Percentiles rank a stretch among this genome's conserved stretches.
Conservation (phyloP, 2,113 vertebrate species). For the Sebastes fasciatus region DNA sequence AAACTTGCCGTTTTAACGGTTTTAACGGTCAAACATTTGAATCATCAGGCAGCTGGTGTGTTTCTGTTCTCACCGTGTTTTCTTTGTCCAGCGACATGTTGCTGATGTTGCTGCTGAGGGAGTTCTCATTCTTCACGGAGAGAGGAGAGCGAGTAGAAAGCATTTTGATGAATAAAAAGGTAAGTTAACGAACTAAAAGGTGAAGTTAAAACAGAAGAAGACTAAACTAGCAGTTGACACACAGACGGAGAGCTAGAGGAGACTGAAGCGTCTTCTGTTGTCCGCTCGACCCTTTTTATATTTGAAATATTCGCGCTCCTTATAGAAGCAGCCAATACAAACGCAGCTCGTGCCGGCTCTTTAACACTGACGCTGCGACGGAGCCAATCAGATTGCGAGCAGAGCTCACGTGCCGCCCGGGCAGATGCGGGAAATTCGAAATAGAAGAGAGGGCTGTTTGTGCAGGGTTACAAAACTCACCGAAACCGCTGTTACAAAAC, state of each 20-base stretch:
- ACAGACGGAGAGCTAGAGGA: background rate
- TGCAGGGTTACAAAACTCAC: too few relatives aligned
- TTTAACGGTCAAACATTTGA: too few relatives aligned
- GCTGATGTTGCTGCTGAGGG: background rate
- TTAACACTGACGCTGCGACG: conserved; percentile 40
- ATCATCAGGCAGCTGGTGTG: too few relatives aligned
- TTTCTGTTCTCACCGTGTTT: conserved; percentile 88
- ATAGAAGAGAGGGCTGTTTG: too few relatives aligned
- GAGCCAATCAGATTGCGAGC: conserved; percentile 69
- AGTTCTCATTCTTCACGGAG: background rate
- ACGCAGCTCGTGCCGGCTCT: background rate
- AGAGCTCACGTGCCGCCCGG: background rate
- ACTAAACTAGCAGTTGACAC: background rate
- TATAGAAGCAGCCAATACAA: conserved; percentile 66
- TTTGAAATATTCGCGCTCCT: conserved; percentile 74
- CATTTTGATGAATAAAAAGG: background rate
- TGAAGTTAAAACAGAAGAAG: fast-evolving
- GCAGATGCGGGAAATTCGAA: too few relatives aligned
- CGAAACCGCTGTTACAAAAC: too few relatives aligned
- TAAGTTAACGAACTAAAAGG: background rate
- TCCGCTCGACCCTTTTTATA: conserved; percentile 58
- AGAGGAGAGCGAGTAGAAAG: background rate
- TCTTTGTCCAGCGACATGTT: conserved; percentile 88
- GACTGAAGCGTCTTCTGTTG: background rate
- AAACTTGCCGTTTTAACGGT: too few relatives aligned